phyloP scores from a whole-genome alignment of 2,113 vertebrate species.

The Siniperca chuatsi region DNA sequence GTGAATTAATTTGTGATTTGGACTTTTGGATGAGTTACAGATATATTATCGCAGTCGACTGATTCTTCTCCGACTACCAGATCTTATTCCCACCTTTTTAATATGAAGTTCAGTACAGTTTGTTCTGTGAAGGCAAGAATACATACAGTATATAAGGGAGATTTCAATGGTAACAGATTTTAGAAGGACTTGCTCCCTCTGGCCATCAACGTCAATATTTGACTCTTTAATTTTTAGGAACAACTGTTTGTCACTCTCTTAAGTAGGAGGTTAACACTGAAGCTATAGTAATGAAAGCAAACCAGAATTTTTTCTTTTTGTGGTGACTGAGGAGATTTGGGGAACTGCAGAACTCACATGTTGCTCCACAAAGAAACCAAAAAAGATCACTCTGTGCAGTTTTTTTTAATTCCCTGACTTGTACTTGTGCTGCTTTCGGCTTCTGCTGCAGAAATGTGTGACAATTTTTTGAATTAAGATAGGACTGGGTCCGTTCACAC shows the following conservation, averaged over 20 bases:
- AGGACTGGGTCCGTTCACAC: neutral
- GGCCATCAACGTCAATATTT: neutral
- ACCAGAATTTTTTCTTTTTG: too few relatives aligned
- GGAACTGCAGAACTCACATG: neutral
- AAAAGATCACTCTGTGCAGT: neutral
- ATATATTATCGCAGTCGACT: too few relatives aligned
- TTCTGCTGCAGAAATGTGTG: constrained; percentile 8
- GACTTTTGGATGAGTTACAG: neutral
- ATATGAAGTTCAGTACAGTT: neutral
- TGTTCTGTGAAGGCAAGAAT: neutral
- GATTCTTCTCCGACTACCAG: too few relatives aligned
- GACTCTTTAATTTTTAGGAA: too few relatives aligned
- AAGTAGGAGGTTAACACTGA: too few relatives aligned
- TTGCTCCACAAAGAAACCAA: neutral
- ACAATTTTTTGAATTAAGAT: neutral
- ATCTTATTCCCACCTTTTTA: neutral
- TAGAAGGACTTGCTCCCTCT: neutral
- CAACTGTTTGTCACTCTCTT: too few relatives aligned
- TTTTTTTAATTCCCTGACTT: neutral
- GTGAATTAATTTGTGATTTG: too few relatives aligned
- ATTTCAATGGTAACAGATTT: neutral
- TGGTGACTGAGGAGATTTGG: too few relatives aligned
- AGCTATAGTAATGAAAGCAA: neutral
- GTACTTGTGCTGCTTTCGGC: neutral
- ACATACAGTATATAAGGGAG: neutral